These are phyloP conservation scores for Myrmecophaga tridactyla DNA, from an alignment of 2,113 vertebrate species.

Conservation along the genomic window DNA sequence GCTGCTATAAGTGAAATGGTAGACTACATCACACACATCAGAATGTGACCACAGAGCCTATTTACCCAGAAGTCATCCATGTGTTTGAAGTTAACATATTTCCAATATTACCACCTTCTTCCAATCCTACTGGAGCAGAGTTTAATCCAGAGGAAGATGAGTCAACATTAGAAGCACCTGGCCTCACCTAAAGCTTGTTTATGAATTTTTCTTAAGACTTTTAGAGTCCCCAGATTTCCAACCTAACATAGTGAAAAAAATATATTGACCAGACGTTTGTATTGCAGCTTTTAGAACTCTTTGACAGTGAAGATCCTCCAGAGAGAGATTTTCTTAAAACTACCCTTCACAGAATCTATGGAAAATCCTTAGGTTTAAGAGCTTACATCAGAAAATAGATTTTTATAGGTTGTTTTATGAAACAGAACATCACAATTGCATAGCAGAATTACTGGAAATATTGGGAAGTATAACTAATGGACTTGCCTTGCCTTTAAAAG, in stretches of 20 bases:
- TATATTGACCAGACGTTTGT: constrained; percentile 99
- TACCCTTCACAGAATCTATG: constrained; percentile 99
- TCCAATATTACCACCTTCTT: constrained; percentile 97
- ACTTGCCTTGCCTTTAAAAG: constrained; percentile 98
- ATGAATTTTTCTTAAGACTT: constrained; percentile 99
- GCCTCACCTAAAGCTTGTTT: constrained; percentile 99
- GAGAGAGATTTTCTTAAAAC: constrained; percentile 99
- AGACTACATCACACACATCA: no score
- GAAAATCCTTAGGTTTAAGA: constrained; percentile 98
- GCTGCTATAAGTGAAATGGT: no score
- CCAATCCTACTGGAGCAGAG: constrained; percentile 98
- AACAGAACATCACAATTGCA: no score
- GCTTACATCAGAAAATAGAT: constrained; percentile 99
- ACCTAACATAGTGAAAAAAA: constrained; percentile 99
- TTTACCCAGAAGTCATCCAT: no score
- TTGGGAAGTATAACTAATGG: constrained; percentile 99
- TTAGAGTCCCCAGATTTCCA: constrained; percentile 99
- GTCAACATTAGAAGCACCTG: constrained; percentile 97
- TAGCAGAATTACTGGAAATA: no score
- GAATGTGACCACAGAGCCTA: no score
- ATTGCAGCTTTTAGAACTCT: constrained; percentile 98
- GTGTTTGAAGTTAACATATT: constrained; percentile 99
- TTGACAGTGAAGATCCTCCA: constrained; percentile 98
- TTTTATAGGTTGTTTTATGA: constrained; percentile 99
- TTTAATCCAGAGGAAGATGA: constrained; percentile 99